Conservation (phyloP, 2,113 vertebrate species). For the Dromas ardeola region DNA sequence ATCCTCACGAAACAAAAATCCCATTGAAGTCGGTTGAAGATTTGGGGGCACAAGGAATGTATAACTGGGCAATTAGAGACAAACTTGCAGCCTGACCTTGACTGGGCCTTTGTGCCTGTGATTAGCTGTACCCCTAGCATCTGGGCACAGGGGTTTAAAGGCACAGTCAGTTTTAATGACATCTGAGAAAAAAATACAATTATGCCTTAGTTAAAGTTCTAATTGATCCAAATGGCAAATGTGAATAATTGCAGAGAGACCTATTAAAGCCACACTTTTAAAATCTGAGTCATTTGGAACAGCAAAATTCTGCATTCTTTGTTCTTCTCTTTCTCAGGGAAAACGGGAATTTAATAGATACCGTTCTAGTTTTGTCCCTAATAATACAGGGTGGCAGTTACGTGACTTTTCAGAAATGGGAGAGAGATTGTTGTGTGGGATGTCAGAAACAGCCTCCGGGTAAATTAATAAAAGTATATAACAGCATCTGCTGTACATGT, state of each 20-base stretch:
- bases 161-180: not conserved
- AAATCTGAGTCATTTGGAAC: not conserved
- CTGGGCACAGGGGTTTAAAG: conserved; percentile 40
- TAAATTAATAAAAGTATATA: not conserved
- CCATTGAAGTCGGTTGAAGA: conserved; percentile 46
- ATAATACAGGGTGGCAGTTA: not conserved
- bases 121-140: conserved; percentile 53
- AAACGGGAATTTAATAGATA: not conserved
- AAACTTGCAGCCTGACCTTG: conserved; percentile 58
- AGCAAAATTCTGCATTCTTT: not conserved
- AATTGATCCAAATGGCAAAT: not conserved
- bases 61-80: conserved; percentile 56
- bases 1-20: conserved; percentile 61
- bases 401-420: not conserved
- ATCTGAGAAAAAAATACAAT: not conserved
- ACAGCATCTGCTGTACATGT: not conserved
- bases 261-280: not conserved
- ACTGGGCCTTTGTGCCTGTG: conserved; percentile 53
- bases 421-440: not conserved
- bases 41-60: conserved; percentile 59
- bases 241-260: not conserved
- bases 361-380: not conserved
- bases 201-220: not conserved
- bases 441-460: not conserved
- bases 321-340: not conserved